Conservation (phyloP, 2,888 invertebrate species). For the Dryobotodes eremita region DNA sequence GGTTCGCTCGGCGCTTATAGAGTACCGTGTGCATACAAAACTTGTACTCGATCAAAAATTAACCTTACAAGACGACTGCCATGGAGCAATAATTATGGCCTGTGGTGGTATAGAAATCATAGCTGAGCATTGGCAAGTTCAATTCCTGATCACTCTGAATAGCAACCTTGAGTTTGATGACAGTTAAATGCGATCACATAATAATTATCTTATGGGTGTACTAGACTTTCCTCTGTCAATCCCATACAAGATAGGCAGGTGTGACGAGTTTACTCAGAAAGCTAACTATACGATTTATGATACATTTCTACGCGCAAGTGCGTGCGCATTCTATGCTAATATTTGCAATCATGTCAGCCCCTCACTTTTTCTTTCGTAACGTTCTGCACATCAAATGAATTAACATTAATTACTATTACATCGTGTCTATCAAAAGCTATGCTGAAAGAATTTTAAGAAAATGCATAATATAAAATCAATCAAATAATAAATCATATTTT, state of each 20-base stretch:
- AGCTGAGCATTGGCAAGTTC: not conserved
- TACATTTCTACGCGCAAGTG: slow-evolving; percentile 18
- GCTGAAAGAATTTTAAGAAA: not conserved
- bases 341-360: slow-evolving; percentile 31
- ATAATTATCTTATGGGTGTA: not conserved
- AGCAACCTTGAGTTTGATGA: not conserved
- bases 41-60: not conserved
- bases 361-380: slow-evolving; percentile 37
- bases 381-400: not conserved
- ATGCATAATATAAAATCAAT: too few species aligned
- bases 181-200: not conserved
- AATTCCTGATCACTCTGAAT: not conserved
- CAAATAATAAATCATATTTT: too few species aligned
- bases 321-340: slow-evolving; percentile 39
- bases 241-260: not conserved
- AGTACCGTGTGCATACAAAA: not conserved
- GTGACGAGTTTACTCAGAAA: slow-evolving; percentile 14
- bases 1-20: not conserved
- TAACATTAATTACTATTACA: not conserved
- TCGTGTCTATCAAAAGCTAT: slow-evolving; percentile 8
- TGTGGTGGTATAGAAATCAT: not conserved
- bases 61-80: not conserved
- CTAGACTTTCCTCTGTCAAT: not conserved
- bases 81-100: not conserved
- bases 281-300: slow-evolving; percentile 2